Conservation (phyloP, 2,888 invertebrate species). For the Drosophila algonquin region DNA sequence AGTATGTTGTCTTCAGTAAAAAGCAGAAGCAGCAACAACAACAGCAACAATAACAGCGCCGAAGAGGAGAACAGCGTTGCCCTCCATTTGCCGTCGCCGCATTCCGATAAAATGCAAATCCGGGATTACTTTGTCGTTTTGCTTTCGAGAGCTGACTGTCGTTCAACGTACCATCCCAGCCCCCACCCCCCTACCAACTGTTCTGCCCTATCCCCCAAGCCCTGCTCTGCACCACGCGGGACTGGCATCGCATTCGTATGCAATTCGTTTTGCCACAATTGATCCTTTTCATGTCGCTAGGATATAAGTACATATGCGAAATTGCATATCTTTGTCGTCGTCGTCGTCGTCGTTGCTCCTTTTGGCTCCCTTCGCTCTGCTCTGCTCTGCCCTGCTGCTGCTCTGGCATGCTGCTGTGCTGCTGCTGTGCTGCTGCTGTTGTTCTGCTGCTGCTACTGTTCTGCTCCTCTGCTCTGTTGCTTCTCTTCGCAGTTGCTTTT, state of each 20-base stretch:
- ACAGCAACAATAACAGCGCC: slow-evolving; percentile 21
- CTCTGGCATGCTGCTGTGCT: slow-evolving; percentile 20
- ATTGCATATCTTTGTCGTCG: slow-evolving; percentile 77
- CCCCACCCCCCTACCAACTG: no score
- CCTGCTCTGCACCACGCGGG: slow-evolving; percentile 27
- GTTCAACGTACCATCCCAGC: slow-evolving; percentile 3
- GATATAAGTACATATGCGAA: slow-evolving; percentile 81
- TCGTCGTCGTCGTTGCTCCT: slow-evolving; percentile 64
- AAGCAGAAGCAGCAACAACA: slow-evolving; percentile 8
- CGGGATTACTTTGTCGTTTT: slow-evolving; percentile 80
- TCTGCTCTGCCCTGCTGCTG: slow-evolving; percentile 31
- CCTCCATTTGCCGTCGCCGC: slow-evolving; percentile 65
- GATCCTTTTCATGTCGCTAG: slow-evolving; percentile 80
- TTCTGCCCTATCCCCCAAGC: slow-evolving; percentile 3
- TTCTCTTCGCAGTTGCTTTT: slow-evolving; percentile 7
- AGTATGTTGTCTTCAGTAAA: slow-evolving; percentile 32
- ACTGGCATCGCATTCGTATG: slow-evolving; percentile 73
- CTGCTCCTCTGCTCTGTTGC: slow-evolving; percentile 10
- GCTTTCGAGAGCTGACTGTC: slow-evolving; percentile 69
- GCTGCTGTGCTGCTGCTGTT: slow-evolving; percentile 40
- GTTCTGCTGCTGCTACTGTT: slow-evolving; percentile 44
- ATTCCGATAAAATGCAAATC: slow-evolving; percentile 80
- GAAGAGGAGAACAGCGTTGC: slow-evolving; percentile 31
- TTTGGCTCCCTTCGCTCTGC: slow-evolving; percentile 10
- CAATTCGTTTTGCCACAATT: slow-evolving; percentile 80